These are phyloP conservation scores for Brachirus orientalis DNA, from an alignment of 2,113 vertebrate species.

Conservation along the genomic window DNA sequence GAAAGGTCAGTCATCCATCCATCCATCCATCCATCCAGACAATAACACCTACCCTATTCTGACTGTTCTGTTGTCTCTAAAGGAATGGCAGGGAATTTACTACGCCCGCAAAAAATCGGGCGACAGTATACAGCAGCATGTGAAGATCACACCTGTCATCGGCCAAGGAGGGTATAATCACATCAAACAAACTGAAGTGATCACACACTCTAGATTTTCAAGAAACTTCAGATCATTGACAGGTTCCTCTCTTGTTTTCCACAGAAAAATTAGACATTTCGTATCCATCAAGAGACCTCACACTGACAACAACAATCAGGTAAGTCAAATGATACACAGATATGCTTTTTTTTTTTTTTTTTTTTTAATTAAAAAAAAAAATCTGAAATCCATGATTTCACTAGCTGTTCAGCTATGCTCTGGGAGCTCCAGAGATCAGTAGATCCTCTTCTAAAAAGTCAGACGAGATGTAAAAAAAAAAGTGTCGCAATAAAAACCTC, in stretches of 20 bases:
- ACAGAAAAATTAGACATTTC: conserved; percentile 95
- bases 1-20: conserved; percentile 84
- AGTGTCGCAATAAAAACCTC: neutral
- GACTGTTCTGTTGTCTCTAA: conserved; percentile 16
- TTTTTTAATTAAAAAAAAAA: too few relatives aligned
- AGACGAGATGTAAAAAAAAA: too few relatives aligned
- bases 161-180: conserved; percentile 94
- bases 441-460: too few relatives aligned
- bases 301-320: conserved; percentile 92
- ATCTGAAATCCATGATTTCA: too few relatives aligned
- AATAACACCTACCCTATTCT: neutral
- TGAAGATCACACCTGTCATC: conserved; percentile 92
- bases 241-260: conserved; percentile 51
- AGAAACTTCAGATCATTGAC: conserved; percentile 8
- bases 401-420: too few relatives aligned
- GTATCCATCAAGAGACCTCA: conserved; percentile 94
- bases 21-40: neutral
- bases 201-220: neutral
- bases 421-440: too few relatives aligned
- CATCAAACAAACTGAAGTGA: too few relatives aligned
- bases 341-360: neutral
- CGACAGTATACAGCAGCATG: conserved; percentile 92
- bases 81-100: conserved; percentile 98
- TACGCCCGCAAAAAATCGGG: conserved; percentile 91
- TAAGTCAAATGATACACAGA: conserved; percentile 52